phyloP scores from a whole-genome alignment of 2,888 invertebrate genomes.

The Caenorhabditis sulstoni region DNA sequence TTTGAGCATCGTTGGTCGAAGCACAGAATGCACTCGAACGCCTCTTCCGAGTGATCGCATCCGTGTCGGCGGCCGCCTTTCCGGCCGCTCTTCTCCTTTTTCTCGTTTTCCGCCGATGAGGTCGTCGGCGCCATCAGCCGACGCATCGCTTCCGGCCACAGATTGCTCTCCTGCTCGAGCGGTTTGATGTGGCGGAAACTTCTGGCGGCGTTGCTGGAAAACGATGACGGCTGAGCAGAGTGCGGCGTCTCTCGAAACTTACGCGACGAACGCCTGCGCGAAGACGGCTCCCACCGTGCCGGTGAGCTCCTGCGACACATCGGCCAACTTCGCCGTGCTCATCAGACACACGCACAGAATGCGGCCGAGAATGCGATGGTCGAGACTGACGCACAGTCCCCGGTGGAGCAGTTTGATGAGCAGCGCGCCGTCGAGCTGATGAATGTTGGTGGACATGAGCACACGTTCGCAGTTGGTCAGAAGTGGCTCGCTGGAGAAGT shows the following conservation, averaged over 20 bases:
- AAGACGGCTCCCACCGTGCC: slow-evolving; percentile 45
- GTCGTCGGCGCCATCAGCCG: slow-evolving; percentile 11
- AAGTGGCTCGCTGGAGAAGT: slow-evolving; percentile 48
- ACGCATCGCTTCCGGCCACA: slow-evolving; percentile 27
- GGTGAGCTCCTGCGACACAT: slow-evolving; percentile 39
- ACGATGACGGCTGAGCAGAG: too few relatives aligned
- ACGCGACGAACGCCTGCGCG: slow-evolving; percentile 57
- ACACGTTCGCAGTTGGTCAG: slow-evolving; percentile 55
- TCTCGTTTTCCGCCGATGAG: neutral
- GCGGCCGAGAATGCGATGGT: slow-evolving; percentile 50
- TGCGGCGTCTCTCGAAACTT: too few relatives aligned
- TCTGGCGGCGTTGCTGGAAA: slow-evolving; percentile 44
- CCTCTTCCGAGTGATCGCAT: slow-evolving; percentile 48
- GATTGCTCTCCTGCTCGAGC: slow-evolving; percentile 27
- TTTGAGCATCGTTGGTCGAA: slow-evolving; percentile 46
- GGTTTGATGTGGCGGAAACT: slow-evolving; percentile 51
- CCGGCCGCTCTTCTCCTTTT: neutral
- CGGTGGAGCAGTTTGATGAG: slow-evolving; percentile 32
- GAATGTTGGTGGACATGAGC: slow-evolving; percentile 39
- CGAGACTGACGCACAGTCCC: slow-evolving; percentile 43
- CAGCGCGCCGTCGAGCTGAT: slow-evolving; percentile 3
- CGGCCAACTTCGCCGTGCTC: slow-evolving; percentile 37
- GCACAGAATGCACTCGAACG: slow-evolving; percentile 57
- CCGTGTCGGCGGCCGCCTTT: slow-evolving; percentile 1
- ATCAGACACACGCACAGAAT: slow-evolving; percentile 51